Base-by-base conservation (phyloP, 1,140 invertebrate species). In the Drepana arcuata region DNA sequence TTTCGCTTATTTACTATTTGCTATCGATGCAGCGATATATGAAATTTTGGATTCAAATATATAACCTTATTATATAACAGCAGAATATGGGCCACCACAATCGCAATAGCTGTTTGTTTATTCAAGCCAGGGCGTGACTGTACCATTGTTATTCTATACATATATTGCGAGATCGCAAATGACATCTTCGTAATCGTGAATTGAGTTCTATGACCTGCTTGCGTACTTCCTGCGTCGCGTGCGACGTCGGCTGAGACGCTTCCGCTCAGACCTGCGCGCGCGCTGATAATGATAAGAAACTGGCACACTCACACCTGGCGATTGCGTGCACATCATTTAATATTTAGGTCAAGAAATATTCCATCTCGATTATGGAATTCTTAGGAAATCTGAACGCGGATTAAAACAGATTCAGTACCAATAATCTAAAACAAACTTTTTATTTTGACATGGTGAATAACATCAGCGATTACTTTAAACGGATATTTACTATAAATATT, bases 121-220 rank as follows among this genome's bases (percentile, higher is more conserved):
- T 56, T 68, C 60, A 57, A 46, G 48, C 43, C 62, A 54, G 53
- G 60, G 46, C 60, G 52, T 52, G 52, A 44, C 47, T 21, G 16
- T 15, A 24, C 48, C 37, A 64, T 64, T 62, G 60, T 64, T 59
- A 64, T 30, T 26, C 7, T 9, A 13, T 14, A 35, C 12, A 9
- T 33, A 41, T 54, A 56, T 53, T 49, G 45, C 40, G 39, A 54
- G 48, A 48, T 68, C 53, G 62, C 59, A 53, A 66, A 62, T 58
- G 55, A 64, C 50, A 66, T 70, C 54, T 66, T 61, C 45, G 51
- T 58, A 57, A 59, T 62, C 57, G 51, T 53, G 35, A 40, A 49
- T 52, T 60, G 51, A 56, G 63, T 59, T 65, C 55, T 46, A 50
- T 61, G 63, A 70, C 67, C 62, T 41, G 42, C 37, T 46, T 44